Evolutionary conservation across 2,113 vertebrate genomes (phyloP).

Genomic region (Salminus brasiliensis): DNA sequence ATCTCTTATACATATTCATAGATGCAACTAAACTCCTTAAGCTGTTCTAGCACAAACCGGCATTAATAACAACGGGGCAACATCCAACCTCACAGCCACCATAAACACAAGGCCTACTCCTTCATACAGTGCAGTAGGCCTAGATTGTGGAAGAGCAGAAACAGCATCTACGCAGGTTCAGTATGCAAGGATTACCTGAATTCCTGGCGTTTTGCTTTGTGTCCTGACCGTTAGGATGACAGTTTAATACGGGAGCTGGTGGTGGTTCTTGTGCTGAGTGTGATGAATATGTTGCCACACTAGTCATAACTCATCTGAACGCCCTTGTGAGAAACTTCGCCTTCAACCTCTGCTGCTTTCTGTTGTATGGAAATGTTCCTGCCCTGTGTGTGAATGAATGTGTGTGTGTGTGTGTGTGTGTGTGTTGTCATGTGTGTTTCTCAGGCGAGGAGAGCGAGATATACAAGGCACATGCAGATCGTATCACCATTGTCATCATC

Average conservation of each 20-base stretch:
- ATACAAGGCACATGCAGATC: not conserved
- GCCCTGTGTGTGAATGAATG: slow-evolving; percentile 1
- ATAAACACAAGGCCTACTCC: too few species aligned
- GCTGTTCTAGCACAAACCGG: too few species aligned
- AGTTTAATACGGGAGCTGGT: slow-evolving; percentile 1
- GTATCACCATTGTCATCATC: not conserved
- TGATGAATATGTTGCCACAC: slow-evolving; percentile 50
- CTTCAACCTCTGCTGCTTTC: not conserved
- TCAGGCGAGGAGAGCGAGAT: too few species aligned
- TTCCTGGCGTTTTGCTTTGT: too few species aligned
- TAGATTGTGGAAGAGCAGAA: too few species aligned
- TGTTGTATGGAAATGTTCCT: slow-evolving; percentile 27
- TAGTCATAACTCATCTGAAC: slow-evolving; percentile 45
- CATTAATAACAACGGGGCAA: too few species aligned
- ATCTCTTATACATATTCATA: too few species aligned
- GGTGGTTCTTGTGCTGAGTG: slow-evolving; percentile 39
- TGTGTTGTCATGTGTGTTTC: not conserved
- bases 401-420: not conserved
- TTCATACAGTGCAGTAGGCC: too few species aligned
- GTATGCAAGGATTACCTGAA: too few species aligned
- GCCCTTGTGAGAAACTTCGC: slow-evolving; percentile 31
- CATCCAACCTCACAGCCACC: too few species aligned
- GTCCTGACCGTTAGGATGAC: not conserved
- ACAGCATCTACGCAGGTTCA: too few species aligned
- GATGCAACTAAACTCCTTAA: too few species aligned